phyloP scores from a whole-genome alignment of 2,888 invertebrate species.

The Halocaridina rubra region DNA sequence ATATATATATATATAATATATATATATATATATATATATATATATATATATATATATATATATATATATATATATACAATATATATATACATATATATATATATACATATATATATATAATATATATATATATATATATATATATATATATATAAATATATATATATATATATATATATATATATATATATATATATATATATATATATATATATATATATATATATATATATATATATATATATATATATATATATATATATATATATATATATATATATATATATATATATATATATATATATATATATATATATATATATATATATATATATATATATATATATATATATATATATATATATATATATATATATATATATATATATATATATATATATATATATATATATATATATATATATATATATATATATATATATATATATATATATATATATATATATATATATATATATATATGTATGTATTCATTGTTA shows the following conservation, averaged over 20 bases:
- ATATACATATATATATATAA: background rate
- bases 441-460: background rate
- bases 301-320: background rate
- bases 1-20: too few species aligned
- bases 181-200: background rate
- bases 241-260: too few species aligned
- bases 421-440: background rate
- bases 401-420: background rate
- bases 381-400: background rate
- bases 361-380: background rate
- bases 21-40: too few species aligned
- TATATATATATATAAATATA: background rate
- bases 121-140: background rate
- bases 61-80: background rate
- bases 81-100: background rate
- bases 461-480: background rate
- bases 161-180: background rate
- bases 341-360: background rate
- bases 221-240: background rate
- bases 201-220: background rate
- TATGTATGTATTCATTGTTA: background rate
- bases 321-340: background rate
- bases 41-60: too few species aligned
- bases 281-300: too few species aligned
- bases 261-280: too few species aligned